Percentiles rank a stretch among this genome's conserved stretches.
These are phyloP conservation scores for Acleris holmiana DNA, from an alignment of 2,888 invertebrate species.

Conservation along the genomic window DNA sequence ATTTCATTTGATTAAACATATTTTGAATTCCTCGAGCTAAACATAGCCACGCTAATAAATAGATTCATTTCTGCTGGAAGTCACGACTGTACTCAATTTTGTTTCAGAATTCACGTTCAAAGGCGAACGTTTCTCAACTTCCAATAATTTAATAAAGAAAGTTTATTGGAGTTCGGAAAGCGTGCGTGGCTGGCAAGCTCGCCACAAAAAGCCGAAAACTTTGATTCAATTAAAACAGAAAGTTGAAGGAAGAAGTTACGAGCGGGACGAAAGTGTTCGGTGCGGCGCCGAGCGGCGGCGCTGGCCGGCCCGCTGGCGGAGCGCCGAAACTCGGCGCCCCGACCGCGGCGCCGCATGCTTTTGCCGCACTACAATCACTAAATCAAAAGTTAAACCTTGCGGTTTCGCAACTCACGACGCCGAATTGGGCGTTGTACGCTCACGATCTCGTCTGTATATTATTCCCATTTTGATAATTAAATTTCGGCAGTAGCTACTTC, in stretches of 20 bases:
- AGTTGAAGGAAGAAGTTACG: conserved; percentile 78
- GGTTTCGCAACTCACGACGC: conserved; percentile 31
- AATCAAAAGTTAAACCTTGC: conserved; percentile 58
- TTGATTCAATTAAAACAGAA: conserved; percentile 83
- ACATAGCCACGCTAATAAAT: conserved; percentile 37
- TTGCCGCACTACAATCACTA: conserved; percentile 50
- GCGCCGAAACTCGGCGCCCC: conserved; percentile 30
- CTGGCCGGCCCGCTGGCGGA: conserved; percentile 43
- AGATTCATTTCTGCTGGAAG: conserved; percentile 61
- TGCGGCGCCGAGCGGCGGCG: conserved; percentile 46
- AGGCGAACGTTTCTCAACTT: conserved; percentile 81
- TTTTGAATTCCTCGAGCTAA: conserved; percentile 14
- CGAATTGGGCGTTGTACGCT: conserved; percentile 8
- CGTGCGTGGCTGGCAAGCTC: conserved; percentile 81
- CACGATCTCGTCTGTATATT: conserved; percentile 11
- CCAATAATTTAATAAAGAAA: conserved; percentile 85
- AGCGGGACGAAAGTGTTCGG: conserved; percentile 61
- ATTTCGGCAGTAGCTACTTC: conserved; percentile 7
- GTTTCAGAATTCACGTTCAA: conserved; percentile 70
- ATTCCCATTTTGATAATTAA: conserved; percentile 8
- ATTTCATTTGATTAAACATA: not conserved
- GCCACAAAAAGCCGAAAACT: conserved; percentile 84
- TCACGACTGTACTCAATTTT: conserved; percentile 72
- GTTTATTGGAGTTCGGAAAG: conserved; percentile 70
- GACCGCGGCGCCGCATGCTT: conserved; percentile 38